Evolutionary conservation across 1,140 invertebrate species (phyloP).

Genomic region (Camponotus vicinus): DNA sequence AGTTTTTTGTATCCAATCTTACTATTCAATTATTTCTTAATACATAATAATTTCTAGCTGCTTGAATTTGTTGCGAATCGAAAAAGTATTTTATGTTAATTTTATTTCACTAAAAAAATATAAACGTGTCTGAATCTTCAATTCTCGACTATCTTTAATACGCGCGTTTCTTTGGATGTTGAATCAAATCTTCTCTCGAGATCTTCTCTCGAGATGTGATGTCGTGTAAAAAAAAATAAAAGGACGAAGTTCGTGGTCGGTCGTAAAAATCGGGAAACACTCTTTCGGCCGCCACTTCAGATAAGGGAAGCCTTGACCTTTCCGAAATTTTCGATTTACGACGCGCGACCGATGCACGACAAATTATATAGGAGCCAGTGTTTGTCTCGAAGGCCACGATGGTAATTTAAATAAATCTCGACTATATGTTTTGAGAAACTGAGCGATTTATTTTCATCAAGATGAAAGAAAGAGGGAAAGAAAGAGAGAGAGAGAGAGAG

Average conservation of each 20-base stretch:
- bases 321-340: slow-evolving; percentile 65
- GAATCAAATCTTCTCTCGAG: not conserved
- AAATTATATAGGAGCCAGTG: slow-evolving; percentile 4
- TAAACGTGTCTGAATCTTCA: not conserved
- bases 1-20: not conserved
- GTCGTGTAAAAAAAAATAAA: not conserved
- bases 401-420: slow-evolving; percentile 12
- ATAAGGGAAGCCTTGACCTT: slow-evolving; percentile 72
- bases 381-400: slow-evolving; percentile 17
- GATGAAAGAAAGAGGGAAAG: not conserved
- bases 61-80: not conserved
- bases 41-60: not conserved
- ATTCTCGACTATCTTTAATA: slow-evolving; percentile 17
- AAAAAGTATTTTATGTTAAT: slow-evolving; percentile 24
- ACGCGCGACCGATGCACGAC: slow-evolving; percentile 17
- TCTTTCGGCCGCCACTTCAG: slow-evolving; percentile 18
- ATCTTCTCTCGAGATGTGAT: slow-evolving; percentile 1
- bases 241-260: slow-evolving; percentile 35
- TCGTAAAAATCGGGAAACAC: slow-evolving; percentile 64
- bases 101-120: not conserved
- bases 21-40: slow-evolving; percentile 22
- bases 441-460: not conserved
- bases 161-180: slow-evolving; percentile 13
- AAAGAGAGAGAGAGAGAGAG: not conserved
- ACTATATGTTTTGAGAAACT: slow-evolving; percentile 2